Conservation (phyloP, 2,888 invertebrate genomes). For the Eulithis testata region DNA sequence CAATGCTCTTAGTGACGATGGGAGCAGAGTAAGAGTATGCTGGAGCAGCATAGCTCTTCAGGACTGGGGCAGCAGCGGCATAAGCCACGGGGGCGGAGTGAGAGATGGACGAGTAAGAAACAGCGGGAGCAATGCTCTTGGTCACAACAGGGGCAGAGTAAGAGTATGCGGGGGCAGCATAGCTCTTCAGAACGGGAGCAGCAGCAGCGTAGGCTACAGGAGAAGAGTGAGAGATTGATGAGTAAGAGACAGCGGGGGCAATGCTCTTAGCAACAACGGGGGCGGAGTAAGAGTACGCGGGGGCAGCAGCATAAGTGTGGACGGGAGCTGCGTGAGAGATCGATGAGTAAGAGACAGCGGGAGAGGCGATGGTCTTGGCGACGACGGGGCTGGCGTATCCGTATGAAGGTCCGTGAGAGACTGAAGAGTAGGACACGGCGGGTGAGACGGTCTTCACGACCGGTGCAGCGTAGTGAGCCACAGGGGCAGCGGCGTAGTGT, state of each 20-base stretch:
- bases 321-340: slow-evolving; percentile 46
- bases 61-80: slow-evolving; percentile 53
- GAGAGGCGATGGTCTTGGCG: slow-evolving; percentile 27
- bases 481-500: slow-evolving; percentile 53
- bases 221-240: slow-evolving; percentile 59
- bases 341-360: slow-evolving; percentile 49
- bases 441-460: slow-evolving; percentile 43
- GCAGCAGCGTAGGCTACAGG: slow-evolving; percentile 62
- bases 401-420: slow-evolving; percentile 41
- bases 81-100: slow-evolving; percentile 57
- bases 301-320: slow-evolving; percentile 57
- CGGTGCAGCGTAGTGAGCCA: slow-evolving; percentile 60
- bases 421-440: slow-evolving; percentile 52
- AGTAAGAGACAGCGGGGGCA: slow-evolving; percentile 61
- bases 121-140: slow-evolving; percentile 66
- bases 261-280: slow-evolving; percentile 56
- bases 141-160: slow-evolving; percentile 47
- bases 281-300: slow-evolving; percentile 48
- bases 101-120: slow-evolving; percentile 66
- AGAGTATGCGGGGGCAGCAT: slow-evolving; percentile 48
- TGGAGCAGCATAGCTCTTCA: slow-evolving; percentile 62
- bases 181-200: slow-evolving; percentile 54
- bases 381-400: slow-evolving; percentile 28
- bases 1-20: slow-evolving; percentile 56
- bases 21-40: slow-evolving; percentile 65